Conservation (phyloP, 2,888 invertebrate species). For the Lasioglossum figueresi region DNA sequence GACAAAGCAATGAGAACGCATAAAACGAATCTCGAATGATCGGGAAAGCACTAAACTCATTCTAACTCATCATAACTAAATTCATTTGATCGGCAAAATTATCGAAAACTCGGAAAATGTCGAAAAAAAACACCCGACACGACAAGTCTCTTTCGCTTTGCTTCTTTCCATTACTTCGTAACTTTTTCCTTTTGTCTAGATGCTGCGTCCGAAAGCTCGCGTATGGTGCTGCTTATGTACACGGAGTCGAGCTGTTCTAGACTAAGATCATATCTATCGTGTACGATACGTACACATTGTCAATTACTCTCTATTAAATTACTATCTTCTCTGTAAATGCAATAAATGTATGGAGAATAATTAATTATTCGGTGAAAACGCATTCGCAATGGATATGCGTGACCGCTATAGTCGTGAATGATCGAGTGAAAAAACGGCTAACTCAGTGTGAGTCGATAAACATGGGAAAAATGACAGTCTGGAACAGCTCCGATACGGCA, state of each 20-base stretch:
- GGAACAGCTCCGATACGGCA: slow-evolving; percentile 79
- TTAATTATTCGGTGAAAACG: slow-evolving; percentile 46
- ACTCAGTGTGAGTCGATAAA: slow-evolving; percentile 64
- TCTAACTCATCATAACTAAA: too few species aligned
- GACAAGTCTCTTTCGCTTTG: neutral
- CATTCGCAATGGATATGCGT: slow-evolving; percentile 39
- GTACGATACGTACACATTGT: slow-evolving; percentile 59
- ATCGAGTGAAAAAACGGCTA: slow-evolving; percentile 60
- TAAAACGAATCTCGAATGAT: neutral
- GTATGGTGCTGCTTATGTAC: slow-evolving; percentile 70
- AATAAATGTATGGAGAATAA: slow-evolving; percentile 57
- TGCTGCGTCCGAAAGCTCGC: slow-evolving; percentile 68
- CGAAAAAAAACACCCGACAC: neutral
- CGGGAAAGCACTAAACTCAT: too few species aligned
- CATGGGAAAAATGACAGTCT: slow-evolving; percentile 72
- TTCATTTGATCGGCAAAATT: neutral
- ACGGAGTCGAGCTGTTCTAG: slow-evolving; percentile 74
- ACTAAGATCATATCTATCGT: slow-evolving; percentile 66
- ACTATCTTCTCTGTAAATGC: slow-evolving; percentile 61
- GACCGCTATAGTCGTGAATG: slow-evolving; percentile 32
- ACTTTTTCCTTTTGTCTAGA: slow-evolving; percentile 41
- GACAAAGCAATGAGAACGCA: neutral
- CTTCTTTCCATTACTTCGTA: neutral
- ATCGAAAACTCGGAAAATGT: neutral
- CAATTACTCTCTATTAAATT: slow-evolving; percentile 63